Base-by-base conservation (phyloP, 2,888 invertebrate species). In the Hecatera dysodea region DNA sequence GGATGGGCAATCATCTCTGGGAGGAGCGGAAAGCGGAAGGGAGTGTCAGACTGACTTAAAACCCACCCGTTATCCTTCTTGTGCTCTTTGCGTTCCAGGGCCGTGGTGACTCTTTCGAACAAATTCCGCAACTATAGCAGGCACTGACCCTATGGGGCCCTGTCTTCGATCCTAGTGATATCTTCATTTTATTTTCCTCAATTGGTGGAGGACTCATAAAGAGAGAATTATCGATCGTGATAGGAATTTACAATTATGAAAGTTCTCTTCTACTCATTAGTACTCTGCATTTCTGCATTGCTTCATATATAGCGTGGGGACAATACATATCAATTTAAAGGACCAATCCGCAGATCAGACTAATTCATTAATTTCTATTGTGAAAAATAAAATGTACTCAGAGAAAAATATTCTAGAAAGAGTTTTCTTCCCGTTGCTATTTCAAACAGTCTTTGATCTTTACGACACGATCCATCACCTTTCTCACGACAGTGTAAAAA, bases 381-480 rank as follows among this genome's bases (percentile, higher is more conserved):
- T 29, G 2, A 29, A 53, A 29, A n/a, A 19, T 19, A n/a, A 53
- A 53, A 29, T 11, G 5, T 29, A 29, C 1, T 5, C 19, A 5
- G 6, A 29, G 11, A 33, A 17, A 36, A 46, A 55, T 19, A 27
- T 42, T 55, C 46, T 9, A 1, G 6, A 57, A 39, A 27, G 15
- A 22, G 19, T 60, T 39, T 67, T 53, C 24, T 27, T 27, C 15
- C 8, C 22, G 17, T 27, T n/a, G 27, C 12, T 27, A 29, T 39
- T 50, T 75, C 42, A 44, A 75, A 57, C 27, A 52, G 6, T 63
- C 39, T 42, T 72, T 72, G 46, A 42, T 46, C 46, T 67, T 67
- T 22, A 50, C 27, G 27, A 69, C 27, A 71, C 46, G 15, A 59
- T 78, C 50, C 27, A 62, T 62, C 62, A 71, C 42, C 52, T 62